phyloP scores from a whole-genome alignment of 2,797 vertebrate genomes.

The Lerista edwardsae region DNA sequence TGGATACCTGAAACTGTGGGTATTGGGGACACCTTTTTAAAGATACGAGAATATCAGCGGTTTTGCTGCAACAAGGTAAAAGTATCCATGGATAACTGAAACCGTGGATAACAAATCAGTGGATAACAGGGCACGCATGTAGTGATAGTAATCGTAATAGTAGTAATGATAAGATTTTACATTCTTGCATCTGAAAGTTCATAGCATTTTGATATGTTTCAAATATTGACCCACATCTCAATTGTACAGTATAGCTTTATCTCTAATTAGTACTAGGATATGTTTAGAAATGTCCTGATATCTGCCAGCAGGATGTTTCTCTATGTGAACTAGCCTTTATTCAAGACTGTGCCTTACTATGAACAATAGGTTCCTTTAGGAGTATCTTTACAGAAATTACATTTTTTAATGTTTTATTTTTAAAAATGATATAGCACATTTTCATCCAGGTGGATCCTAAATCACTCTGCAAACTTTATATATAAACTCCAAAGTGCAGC shows the following conservation, averaged over 20 bases:
- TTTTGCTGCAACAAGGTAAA: no score
- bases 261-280: not conserved
- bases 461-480: constrained; percentile 59
- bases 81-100: no score
- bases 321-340: not conserved
- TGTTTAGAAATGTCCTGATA: constrained; percentile 3
- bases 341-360: not conserved
- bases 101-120: no score
- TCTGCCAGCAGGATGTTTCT: not conserved
- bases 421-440: constrained; percentile 34
- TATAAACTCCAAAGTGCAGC: constrained; percentile 60
- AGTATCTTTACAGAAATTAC: constrained; percentile 27
- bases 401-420: constrained; percentile 20
- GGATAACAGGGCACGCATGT: no score
- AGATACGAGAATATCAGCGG: no score
- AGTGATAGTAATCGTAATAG: no score
- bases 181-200: not conserved
- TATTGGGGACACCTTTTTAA: no score
- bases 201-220: not conserved
- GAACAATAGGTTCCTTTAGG: constrained; percentile 23
- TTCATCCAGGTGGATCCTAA: constrained; percentile 55
- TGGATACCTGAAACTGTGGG: no score
- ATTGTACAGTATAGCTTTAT: not conserved
- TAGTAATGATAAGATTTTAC: not conserved
- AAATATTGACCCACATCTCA: constrained; percentile 19